These are phyloP conservation scores for Plusia festucae DNA, from an alignment of 2,888 invertebrate species.

Conservation along the genomic window DNA sequence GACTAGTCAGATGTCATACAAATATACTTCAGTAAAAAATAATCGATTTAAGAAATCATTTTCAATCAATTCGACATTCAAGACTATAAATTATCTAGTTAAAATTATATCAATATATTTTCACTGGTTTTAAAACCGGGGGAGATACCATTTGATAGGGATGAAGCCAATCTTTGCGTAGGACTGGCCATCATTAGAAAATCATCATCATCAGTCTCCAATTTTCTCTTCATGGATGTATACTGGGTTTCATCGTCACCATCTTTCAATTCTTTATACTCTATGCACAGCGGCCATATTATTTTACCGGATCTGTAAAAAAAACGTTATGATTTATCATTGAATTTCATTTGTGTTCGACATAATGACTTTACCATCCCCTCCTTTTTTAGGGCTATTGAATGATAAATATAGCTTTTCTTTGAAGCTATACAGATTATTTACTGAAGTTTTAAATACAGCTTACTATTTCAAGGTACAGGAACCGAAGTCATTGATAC, in stretches of 20 bases:
- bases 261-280: slow-evolving; percentile 84
- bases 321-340: not conserved
- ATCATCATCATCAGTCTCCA: slow-evolving; percentile 84
- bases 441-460: too few species aligned
- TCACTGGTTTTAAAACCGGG: slow-evolving; percentile 83
- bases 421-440: too few species aligned
- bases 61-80: not conserved
- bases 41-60: not conserved
- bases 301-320: slow-evolving; percentile 84
- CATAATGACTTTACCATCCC: too few species aligned
- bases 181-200: slow-evolving; percentile 78
- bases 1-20: not conserved
- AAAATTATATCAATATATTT: slow-evolving; percentile 62
- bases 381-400: not conserved
- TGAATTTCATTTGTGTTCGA: not conserved
- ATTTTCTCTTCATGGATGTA: slow-evolving; percentile 76
- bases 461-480: too few species aligned
- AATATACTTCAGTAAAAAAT: not conserved
- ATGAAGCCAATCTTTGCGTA: slow-evolving; percentile 71
- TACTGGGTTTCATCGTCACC: slow-evolving; percentile 81
- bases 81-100: not conserved
- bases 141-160: slow-evolving; percentile 78
- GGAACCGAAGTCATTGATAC: too few species aligned
- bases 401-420: too few species aligned
- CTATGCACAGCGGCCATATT: slow-evolving; percentile 87